These are phyloP conservation scores for Holocentrus rufus DNA, from an alignment of 2,797 vertebrate species.

Conservation along the genomic window DNA sequence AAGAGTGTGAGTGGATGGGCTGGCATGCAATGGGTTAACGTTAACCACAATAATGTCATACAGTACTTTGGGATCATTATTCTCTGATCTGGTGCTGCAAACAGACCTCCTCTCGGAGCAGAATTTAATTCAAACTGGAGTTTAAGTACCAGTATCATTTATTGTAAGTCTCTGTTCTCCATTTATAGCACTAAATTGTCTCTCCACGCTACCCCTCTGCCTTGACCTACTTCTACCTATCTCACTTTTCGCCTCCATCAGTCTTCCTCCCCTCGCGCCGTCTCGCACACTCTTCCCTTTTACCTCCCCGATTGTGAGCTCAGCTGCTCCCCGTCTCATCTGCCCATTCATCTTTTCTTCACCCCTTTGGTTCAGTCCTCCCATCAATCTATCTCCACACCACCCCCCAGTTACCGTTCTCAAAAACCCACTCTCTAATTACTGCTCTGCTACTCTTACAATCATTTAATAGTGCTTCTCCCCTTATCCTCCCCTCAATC, in stretches of 20 bases:
- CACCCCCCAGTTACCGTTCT: constrained; percentile 59
- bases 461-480: constrained; percentile 69
- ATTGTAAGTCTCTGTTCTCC: constrained; percentile 38
- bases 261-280: constrained; percentile 30
- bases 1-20: constrained; percentile 4
- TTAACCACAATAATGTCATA: neutral
- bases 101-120: constrained; percentile 22
- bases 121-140: constrained; percentile 37
- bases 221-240: constrained; percentile 66
- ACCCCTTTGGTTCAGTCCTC: constrained; percentile 17
- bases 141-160: constrained; percentile 39
- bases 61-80: constrained; percentile 1
- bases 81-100: constrained; percentile 35
- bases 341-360: constrained; percentile 51
- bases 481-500: constrained; percentile 74
- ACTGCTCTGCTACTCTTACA: constrained; percentile 68
- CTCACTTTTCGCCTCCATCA: constrained; percentile 45
- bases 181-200: constrained; percentile 49
- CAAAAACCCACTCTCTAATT: constrained; percentile 70
- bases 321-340: constrained; percentile 38
- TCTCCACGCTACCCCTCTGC: constrained; percentile 50
- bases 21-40: constrained; percentile 21
- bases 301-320: constrained; percentile 37
- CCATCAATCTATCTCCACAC: constrained; percentile 60
- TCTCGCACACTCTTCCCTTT: constrained; percentile 27